Evolutionary conservation across 2,797 vertebrate species (phyloP).

Genomic region (Notolabrus celidotus): DNA sequence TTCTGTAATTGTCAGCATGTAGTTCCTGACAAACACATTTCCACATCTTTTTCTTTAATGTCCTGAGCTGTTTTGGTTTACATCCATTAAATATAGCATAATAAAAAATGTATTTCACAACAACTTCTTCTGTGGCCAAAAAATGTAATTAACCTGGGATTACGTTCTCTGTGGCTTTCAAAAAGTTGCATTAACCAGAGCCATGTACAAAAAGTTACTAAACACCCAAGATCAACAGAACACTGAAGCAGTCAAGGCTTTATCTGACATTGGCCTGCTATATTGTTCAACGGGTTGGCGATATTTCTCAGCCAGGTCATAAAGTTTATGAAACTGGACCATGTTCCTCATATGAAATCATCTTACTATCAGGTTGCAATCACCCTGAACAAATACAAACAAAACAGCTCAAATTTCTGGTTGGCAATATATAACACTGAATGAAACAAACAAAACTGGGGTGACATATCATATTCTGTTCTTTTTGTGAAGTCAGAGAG

Average conservation of each 20-base stretch:
- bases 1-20: too few species aligned
- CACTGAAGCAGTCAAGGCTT: constrained; percentile 25
- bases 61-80: not conserved
- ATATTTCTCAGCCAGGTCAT: constrained; percentile 59
- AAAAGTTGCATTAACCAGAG: constrained; percentile 50
- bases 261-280: constrained; percentile 52
- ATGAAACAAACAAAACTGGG: not conserved
- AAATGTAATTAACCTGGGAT: constrained; percentile 27
- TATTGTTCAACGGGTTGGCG: constrained; percentile 47
- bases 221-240: constrained; percentile 59
- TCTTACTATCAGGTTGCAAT: constrained; percentile 11
- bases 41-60: not conserved
- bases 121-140: constrained; percentile 4
- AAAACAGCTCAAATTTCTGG: constrained; percentile 33
- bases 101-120: not conserved
- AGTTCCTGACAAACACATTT: constrained; percentile 2
- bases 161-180: constrained; percentile 18
- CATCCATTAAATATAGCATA: not conserved
- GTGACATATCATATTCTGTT: constrained; percentile 1
- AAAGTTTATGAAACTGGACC: constrained; percentile 55
- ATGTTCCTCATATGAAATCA: constrained; percentile 62
- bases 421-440: constrained; percentile 25
- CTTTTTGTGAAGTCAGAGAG: constrained; percentile 33
- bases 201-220: constrained; percentile 40
- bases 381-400: constrained; percentile 14